Evolutionary conservation across 2,888 invertebrate species (phyloP).

Genomic region (Sabellastarte sp.): DNA sequence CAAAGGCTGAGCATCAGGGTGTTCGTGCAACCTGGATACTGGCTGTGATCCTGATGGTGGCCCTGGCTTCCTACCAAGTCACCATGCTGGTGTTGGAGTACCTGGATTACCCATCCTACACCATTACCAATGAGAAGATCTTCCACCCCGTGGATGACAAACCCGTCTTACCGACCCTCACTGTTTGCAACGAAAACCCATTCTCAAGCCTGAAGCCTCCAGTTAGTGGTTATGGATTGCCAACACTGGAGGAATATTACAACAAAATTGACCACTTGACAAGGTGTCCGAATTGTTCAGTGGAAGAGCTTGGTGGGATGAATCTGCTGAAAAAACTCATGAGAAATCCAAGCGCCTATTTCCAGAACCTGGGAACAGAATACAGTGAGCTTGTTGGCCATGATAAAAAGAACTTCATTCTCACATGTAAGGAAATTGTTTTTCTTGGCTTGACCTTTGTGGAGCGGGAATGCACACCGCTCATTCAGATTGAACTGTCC

Average conservation of each 20-base stretch:
- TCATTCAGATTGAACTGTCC: background rate
- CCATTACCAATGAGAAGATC: background rate
- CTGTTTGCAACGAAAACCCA: background rate
- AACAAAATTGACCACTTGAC: background rate
- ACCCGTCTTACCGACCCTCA: background rate
- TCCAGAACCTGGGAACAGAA: background rate
- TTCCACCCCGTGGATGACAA: background rate
- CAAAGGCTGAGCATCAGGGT: background rate
- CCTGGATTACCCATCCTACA: background rate
- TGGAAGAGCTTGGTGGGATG: background rate
- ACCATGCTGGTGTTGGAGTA: background rate
- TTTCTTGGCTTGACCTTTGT: background rate
- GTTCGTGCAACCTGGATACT: background rate
- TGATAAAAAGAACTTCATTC: background rate
- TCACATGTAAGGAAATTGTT: background rate
- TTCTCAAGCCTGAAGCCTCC: background rate
- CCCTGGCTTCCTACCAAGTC: background rate
- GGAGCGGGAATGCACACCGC: background rate
- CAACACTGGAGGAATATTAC: background rate
- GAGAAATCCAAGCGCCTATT: background rate
- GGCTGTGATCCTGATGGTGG: background rate
- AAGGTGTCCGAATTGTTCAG: background rate
- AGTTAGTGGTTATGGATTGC: background rate
- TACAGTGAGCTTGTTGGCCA: background rate
- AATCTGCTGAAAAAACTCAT: background rate